Evolutionary conservation across 2,113 vertebrate genomes (phyloP).

Genomic region (Megaceryle maxima): DNA sequence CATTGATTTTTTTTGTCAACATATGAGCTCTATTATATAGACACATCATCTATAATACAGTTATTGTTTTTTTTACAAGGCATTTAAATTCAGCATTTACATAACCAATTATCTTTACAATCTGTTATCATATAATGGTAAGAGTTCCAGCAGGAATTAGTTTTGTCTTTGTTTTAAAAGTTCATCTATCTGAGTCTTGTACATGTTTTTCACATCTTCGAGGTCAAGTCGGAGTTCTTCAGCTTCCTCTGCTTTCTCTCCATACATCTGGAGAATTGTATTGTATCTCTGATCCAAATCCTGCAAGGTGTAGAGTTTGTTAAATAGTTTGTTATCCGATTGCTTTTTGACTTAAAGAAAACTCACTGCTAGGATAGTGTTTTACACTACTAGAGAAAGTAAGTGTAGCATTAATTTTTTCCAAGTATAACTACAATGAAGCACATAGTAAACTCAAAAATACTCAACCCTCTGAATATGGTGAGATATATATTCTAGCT

Average conservation of each 20-base stretch:
- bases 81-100: conserved; percentile 66
- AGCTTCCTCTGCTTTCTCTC: conserved; percentile 97
- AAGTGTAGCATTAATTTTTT: neutral
- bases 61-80: conserved; percentile 57
- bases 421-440: neutral
- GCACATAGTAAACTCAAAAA: neutral
- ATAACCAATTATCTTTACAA: conserved; percentile 62
- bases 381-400: neutral
- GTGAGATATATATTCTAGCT: neutral
- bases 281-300: conserved; percentile 98
- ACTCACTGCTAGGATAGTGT: neutral
- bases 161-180: conserved; percentile 84
- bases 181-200: conserved; percentile 97
- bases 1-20: conserved; percentile 42
- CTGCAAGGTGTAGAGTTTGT: conserved; percentile 69
- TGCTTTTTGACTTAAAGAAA: neutral
- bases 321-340: neutral
- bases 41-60: conserved; percentile 70
- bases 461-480: neutral
- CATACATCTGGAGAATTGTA: conserved; percentile 99
- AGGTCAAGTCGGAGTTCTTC: conserved; percentile 94
- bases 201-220: conserved; percentile 98
- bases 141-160: conserved; percentile 54
- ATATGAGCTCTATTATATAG: conserved; percentile 67
- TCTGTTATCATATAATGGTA: conserved; percentile 10